A percentile compares a stretch with the other conserved stretches of the same genome.
Evolutionary conservation across 2,888 invertebrate genomes (phyloP).

Genomic region (Drosophila anomalata): DNA sequence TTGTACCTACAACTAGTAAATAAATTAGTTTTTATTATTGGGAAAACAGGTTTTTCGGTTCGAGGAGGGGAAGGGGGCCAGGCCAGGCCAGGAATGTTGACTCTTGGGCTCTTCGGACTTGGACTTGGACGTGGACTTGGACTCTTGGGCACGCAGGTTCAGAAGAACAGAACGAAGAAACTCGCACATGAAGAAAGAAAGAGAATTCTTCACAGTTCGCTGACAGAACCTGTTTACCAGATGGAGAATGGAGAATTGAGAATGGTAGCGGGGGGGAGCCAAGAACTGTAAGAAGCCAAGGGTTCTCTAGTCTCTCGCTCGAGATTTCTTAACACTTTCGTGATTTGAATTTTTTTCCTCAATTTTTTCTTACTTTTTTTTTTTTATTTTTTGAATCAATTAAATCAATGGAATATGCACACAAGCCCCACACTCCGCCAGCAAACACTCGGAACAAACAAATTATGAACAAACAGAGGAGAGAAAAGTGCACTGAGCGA

Average conservation of each 20-base stretch:
- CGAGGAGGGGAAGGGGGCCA: no score
- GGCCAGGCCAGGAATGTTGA: background rate
- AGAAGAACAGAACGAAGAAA: slow-evolving; percentile 3
- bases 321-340: slow-evolving; percentile 71
- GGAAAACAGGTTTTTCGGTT: slow-evolving; percentile 65
- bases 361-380: slow-evolving; percentile 23
- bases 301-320: slow-evolving; percentile 38
- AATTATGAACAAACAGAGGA: slow-evolving; percentile 51
- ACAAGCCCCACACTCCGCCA: background rate
- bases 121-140: slow-evolving; percentile 27
- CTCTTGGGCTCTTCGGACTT: background rate
- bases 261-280: background rate
- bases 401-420: slow-evolving; percentile 55
- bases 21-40: slow-evolving; percentile 78
- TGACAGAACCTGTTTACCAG: slow-evolving; percentile 67
- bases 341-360: slow-evolving; percentile 59
- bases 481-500: background rate
- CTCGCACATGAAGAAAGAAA: slow-evolving; percentile 17
- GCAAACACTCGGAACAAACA: slow-evolving; percentile 36
- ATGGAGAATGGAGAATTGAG: background rate
- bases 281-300: background rate
- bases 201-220: slow-evolving; percentile 75
- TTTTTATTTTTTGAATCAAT: slow-evolving; percentile 69
- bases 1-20: slow-evolving; percentile 77
- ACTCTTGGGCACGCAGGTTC: slow-evolving; percentile 38